phyloP scores from a whole-genome alignment of 2,797 vertebrate genomes.

The Oreortyx pictus region DNA sequence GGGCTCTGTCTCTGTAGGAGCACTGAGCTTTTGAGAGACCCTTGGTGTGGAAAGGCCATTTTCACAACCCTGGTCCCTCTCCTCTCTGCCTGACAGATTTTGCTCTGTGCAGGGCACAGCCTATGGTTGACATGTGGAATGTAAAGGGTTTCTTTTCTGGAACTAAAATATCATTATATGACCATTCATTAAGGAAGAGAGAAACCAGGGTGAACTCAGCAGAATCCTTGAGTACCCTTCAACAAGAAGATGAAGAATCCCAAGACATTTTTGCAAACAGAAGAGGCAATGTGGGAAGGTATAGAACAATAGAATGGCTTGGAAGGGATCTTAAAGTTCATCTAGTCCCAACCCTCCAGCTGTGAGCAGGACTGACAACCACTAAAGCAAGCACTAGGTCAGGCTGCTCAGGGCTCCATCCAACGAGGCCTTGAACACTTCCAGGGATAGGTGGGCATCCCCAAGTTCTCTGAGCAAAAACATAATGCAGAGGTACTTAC shows the following conservation, averaged over 20 bases:
- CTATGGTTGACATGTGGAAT: rapidly evolving
- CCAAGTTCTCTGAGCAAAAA: no score
- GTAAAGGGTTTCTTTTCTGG: neutral
- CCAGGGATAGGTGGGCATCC: no score
- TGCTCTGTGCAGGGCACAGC: neutral
- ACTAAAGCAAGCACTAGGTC: no score
- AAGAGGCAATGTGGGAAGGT: neutral
- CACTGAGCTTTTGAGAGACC: neutral
- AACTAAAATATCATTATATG: neutral
- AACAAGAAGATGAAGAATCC: neutral
- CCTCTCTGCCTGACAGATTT: neutral
- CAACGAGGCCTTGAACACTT: no score
- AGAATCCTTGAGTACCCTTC: neutral
- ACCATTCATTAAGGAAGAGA: neutral
- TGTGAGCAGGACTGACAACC: no score
- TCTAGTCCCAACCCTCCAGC: no score
- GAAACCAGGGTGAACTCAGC: neutral
- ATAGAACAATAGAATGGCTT: no score
- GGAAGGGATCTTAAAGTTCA: no score
- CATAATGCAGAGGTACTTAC: neutral
- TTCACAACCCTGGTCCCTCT: neutral
- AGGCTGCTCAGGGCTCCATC: no score
- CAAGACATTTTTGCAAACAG: neutral
- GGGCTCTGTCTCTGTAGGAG: neutral
- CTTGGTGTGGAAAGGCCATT: neutral